Base-by-base conservation (phyloP, 2,888 invertebrate genomes). In the Lordiphosa andalusiaca region DNA sequence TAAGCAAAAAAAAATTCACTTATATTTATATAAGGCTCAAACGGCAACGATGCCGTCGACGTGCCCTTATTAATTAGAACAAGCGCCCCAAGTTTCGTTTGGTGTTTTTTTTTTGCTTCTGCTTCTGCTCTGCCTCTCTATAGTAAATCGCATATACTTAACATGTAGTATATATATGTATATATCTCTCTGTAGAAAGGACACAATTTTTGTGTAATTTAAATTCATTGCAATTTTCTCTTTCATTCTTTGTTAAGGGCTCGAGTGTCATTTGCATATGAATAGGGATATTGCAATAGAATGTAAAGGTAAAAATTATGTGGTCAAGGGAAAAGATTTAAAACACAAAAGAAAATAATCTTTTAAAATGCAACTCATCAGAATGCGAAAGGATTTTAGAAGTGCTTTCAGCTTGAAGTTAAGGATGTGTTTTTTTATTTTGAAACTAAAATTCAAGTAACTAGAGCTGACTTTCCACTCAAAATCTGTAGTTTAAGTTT, bases 1-100 rank as follows among this genome's bases (percentile, higher is more conserved):
- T 67, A 69, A 56, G 63, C 49, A 36, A 53, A 59, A 51, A 35
- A 37, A 7, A 35, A 71, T 64, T 64, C 53, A 61, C 58, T 44
- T 42, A 61, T 30, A 30, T 30, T 30, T 30, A 30, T 30, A 30
- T 30, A 30, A 30, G 74, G 81, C 76, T 80, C 69, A 73, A 81
- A 71, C 53, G 60, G 71, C 77, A 74, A 68, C 67, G 73, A 75
- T 65, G 73, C 56, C 66, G 66, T 53, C 62, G 55, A 63, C 71
- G 68, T 68, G 63, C 69, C 69, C 78, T 78, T 77, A 77, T 82
- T 77, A 82, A 77, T 77, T 77, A 77, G 65, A 67, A 58, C 64
- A 81, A 71, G 78, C 75, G 82, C 71, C 72, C 77, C 57, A 49
- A 63, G 47, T 56, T 39, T 62, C 53, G 40, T 4, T 33, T n/a